Evolutionary conservation across 2,113 vertebrate genomes (phyloP).

Genomic region (Channa maculata): DNA sequence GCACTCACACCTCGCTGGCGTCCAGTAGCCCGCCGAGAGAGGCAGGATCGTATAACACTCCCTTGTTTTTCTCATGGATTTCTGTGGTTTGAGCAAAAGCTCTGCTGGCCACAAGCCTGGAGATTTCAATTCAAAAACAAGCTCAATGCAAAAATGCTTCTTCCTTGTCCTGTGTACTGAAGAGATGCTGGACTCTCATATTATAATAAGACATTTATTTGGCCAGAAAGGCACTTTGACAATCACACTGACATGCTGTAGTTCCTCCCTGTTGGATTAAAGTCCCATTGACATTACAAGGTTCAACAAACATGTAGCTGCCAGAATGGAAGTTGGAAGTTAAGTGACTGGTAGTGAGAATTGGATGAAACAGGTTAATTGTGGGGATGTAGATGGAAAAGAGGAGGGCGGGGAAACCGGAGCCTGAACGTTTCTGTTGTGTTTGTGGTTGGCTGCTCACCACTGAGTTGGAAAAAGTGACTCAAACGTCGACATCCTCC

Average conservation of each 20-base stretch:
- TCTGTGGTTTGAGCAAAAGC: conserved; percentile 66
- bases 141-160: conserved; percentile 37
- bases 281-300: conserved; percentile 12
- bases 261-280: conserved; percentile 9
- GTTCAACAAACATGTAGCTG: neutral
- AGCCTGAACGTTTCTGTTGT: conserved; percentile 48
- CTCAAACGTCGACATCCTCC: conserved; percentile 16
- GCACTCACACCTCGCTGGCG: conserved; percentile 49
- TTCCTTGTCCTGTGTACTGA: conserved; percentile 17
- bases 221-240: neutral
- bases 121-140: conserved; percentile 23
- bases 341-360: conserved; percentile 24
- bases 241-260: neutral
- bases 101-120: conserved; percentile 44
- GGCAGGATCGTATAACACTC: conserved; percentile 53
- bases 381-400: neutral
- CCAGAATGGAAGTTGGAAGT: conserved; percentile 42
- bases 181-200: neutral
- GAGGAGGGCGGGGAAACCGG: conserved; percentile 43
- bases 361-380: conserved; percentile 11
- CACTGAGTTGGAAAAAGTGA: conserved; percentile 57
- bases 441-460: conserved; percentile 36
- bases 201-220: conserved; percentile 2
- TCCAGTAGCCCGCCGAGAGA: conserved; percentile 42
- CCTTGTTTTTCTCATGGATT: conserved; percentile 65